Evolutionary conservation across 1,140 invertebrate genomes (phyloP), one percentile per base, ranked within the genome.

Genomic region (Dendrolimus kikuchii): DNA sequence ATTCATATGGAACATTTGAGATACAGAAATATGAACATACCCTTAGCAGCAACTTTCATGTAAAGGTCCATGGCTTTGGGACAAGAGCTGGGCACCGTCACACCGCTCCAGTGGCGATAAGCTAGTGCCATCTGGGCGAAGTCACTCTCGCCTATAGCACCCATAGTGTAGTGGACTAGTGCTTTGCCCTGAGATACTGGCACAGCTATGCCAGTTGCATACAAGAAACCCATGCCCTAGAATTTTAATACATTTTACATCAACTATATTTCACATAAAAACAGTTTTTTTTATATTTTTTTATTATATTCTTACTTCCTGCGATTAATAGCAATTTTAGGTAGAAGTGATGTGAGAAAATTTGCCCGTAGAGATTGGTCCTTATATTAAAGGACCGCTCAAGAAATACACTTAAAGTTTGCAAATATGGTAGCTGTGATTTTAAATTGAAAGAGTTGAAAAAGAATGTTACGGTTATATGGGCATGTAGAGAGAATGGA

Each of bases 91-190:
- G 93, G 90, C 0, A 98, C 93, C 48, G 95, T 95, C 47, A 97
- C 92, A 0, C 97, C 97, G n/a, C 93, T 92, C 92, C 94, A 97
- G 84, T 98, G 92, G 7, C 95, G 89, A 84, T 96, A 96, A 0
- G 93, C 98, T 44, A 99, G 81, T 23, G 96, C 95, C 97, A 99
- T 99, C 87, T 98, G 96, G 6, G 97, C 97, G 79, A 94, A 93
- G 7, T 93, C 92, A 81, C 96, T 96, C 52, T 95, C 96, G 2
- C 95, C 96, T 4, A 98, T 78, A 9, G 98, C 95, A 39, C 93
- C 95, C 74, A 98, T 91, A 5, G 95, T 97, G 73, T 98, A 97
- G 87, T 99, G 96, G 0, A 99, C 89, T 7, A 99, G 77, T 4
- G 98, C 96, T 81, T 93, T 92, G 0, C 95, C 92, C 82, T 98